Evolutionary conservation across 2,888 invertebrate species (phyloP), one percentile per base, ranked within the genome.

Genomic region (Pogonocherus hispidulus): DNA sequence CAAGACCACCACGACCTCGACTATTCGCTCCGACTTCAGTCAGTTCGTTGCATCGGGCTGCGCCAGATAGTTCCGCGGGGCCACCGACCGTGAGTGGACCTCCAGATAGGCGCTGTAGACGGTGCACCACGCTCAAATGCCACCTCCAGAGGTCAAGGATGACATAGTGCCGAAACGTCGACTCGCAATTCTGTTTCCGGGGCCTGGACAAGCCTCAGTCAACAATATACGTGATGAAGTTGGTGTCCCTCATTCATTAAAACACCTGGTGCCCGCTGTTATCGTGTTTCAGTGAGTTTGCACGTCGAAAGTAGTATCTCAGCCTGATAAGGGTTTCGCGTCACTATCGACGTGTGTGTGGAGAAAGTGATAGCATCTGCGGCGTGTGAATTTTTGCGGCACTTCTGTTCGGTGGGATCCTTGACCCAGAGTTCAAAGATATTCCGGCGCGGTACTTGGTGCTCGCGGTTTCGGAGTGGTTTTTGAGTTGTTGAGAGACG

Each of bases 61-160:
- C 22, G 46, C 23, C 23, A 41, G 51, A 14, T 66, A 76, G 74
- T 74, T 32, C 63, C 60, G 63, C 65, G 70, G 71, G 76, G 76
- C 76, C 76, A 75, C 76, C 76, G 76, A 75, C 72, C 76, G 75
- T 47, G 69, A 41, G 63, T 51, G 68, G 69, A 67, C 60, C 69
- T 18, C 22, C 54, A 18, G 18, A 51, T 27, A 41, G 5, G 5
- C 51, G 23, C 18, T 52, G 52, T 47, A 18, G 56, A 16, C 32
- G 14, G 63, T 46, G 37, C 19, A n/a, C 22, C 27, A 52, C 37
- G 62, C 20, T 67, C 66, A 65, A 68, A 67, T 60, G 66, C 51
- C 20, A 35, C 44, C 37, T 32, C 18, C 20, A 62, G 60, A 64
- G 70, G 72, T 72, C 72, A 70, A 70, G 72, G 67, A 72, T 70